Percentiles rank a stretch among this genome's conserved stretches.
Conservation (phyloP, 2,113 vertebrate genomes). For the Tachuris rubrigastra region DNA sequence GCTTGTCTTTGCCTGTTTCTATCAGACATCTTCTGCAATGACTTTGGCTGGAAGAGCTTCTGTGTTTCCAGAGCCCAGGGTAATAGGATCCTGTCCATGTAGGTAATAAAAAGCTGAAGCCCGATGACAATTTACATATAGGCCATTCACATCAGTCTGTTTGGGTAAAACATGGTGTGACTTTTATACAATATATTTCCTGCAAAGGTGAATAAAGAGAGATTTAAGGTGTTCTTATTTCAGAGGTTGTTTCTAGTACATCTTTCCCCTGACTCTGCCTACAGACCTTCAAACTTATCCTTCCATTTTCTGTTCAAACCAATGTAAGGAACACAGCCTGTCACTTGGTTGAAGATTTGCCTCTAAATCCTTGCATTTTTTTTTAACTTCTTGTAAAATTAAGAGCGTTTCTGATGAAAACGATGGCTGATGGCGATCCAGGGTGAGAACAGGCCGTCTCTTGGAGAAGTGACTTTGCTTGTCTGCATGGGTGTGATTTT, state of each 20-base stretch:
- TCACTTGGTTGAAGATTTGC: not conserved
- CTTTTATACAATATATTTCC: not conserved
- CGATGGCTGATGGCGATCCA: not conserved
- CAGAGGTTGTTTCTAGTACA: not conserved
- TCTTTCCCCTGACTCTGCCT: not conserved
- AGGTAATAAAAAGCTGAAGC: not conserved
- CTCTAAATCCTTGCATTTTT: not conserved
- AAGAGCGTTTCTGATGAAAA: not conserved
- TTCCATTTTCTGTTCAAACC: not conserved
- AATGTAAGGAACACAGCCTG: not conserved
- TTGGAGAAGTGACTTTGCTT: not conserved
- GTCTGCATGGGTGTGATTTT: not conserved
- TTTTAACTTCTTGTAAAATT: not conserved
- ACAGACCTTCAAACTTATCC: not conserved
- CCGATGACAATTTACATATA: not conserved
- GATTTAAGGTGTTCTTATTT: not conserved
- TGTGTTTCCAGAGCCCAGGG: not conserved
- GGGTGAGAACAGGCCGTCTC: not conserved
- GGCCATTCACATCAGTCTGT: not conserved
- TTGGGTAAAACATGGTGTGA: not conserved
- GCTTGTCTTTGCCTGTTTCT: not conserved
- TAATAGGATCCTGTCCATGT: not conserved
- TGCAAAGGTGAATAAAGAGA: not conserved
- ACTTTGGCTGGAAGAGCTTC: not conserved
- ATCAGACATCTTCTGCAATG: not conserved